phyloP scores from a whole-genome alignment of 1,140 invertebrate genomes.

The Lepidotrigona ventralis region DNA sequence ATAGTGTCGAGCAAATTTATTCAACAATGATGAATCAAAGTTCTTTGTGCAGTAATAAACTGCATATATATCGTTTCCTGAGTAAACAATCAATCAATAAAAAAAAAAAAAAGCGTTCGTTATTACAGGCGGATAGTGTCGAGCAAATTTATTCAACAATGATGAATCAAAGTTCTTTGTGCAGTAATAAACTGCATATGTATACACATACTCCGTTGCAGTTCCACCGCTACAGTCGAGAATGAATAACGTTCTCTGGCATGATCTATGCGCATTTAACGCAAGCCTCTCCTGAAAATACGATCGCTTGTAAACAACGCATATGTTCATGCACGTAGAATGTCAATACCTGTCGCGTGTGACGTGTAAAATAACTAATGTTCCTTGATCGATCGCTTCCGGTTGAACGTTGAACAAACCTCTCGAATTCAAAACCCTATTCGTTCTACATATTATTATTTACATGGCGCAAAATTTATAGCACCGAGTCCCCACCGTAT shows the following conservation, averaged over 20 bases:
- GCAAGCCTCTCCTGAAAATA: constrained; percentile 25
- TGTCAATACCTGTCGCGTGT: constrained; percentile 26
- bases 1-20: neutral
- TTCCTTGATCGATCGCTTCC: constrained; percentile 29
- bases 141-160: neutral
- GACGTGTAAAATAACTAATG: constrained; percentile 29
- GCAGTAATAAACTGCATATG: neutral
- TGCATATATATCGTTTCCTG: constrained; percentile 6
- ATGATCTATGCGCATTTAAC: constrained; percentile 29
- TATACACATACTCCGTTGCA: constrained; percentile 8
- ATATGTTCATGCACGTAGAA: constrained; percentile 29
- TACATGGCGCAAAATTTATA: neutral
- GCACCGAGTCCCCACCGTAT: too few species aligned
- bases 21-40: constrained; percentile 10
- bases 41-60: neutral
- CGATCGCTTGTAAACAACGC: constrained; percentile 27
- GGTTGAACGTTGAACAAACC: constrained; percentile 3
- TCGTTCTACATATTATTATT: neutral
- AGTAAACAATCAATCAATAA: neutral
- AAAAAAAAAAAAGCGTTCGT: neutral
- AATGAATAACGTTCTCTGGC: constrained; percentile 20
- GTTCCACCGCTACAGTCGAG: neutral
- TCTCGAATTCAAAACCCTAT: neutral
- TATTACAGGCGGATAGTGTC: neutral
- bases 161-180: constrained; percentile 11